These are phyloP conservation scores for Mnemiopsis leidyi DNA, from an alignment of 37 sponge, comb jelly and placozoan species.

Conservation along the genomic window DNA sequence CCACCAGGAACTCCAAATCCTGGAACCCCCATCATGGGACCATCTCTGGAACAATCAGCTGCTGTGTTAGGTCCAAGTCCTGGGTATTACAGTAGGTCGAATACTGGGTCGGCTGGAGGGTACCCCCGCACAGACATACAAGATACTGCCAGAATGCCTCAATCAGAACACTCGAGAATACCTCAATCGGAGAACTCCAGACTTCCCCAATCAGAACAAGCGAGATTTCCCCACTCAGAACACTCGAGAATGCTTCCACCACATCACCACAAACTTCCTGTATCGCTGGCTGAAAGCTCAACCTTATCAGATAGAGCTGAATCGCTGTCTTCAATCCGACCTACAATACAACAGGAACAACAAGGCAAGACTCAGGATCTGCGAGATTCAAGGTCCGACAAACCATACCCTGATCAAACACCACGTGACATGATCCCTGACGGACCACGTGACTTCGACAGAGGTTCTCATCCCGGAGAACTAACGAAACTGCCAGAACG, in stretches of 20 bases:
- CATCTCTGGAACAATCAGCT: neutral
- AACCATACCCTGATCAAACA: neutral
- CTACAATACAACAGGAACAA: neutral
- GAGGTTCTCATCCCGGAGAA: neutral
- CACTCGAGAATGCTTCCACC: no score
- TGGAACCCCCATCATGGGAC: constrained; percentile 57
- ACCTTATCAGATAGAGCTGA: neutral
- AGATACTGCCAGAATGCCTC: neutral
- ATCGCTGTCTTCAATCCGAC: neutral
- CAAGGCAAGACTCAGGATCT: neutral
- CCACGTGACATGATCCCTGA: neutral
- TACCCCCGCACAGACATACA: neutral
- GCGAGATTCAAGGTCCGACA: neutral
- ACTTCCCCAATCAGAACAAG: neutral
- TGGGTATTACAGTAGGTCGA: neutral
- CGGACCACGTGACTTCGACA: neutral
- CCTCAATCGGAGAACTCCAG: neutral
- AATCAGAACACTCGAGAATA: neutral
- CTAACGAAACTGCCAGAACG: neutral
- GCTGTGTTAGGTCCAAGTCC: constrained; percentile 29
- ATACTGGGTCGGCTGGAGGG: neutral
- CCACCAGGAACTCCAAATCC: constrained; percentile 15
- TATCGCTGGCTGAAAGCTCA: no score
- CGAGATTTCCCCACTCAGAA: neutral
- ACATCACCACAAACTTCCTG: no score